phyloP scores from a whole-genome alignment of 2,888 invertebrate genomes.

The Xylota segnis region DNA sequence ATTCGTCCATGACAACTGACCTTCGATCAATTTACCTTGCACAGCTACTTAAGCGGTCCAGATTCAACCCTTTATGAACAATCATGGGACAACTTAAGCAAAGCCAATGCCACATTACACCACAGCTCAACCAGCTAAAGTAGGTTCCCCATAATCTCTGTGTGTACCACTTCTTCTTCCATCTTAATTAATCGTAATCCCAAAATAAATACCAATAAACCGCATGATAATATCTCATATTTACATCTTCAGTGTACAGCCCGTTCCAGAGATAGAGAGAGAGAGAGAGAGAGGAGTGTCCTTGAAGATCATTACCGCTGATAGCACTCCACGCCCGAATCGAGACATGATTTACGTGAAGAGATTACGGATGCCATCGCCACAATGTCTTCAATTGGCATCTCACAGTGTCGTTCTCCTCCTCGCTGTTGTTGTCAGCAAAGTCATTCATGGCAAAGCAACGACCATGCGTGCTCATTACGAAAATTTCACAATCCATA shows the following conservation, averaged over 20 bases:
- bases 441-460: constrained; percentile 31
- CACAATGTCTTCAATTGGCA: constrained; percentile 31
- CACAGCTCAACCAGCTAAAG: constrained; percentile 6
- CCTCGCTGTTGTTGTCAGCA: background rate
- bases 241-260: constrained; percentile 5
- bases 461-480: constrained; percentile 42
- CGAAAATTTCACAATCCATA: constrained; percentile 32
- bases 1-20: background rate
- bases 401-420: constrained; percentile 19
- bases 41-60: background rate
- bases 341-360: constrained; percentile 49
- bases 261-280: no score
- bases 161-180: constrained; percentile 24
- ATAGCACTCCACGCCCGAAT: constrained; percentile 1
- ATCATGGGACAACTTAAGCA: constrained; percentile 15
- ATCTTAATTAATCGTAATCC: constrained; percentile 58
- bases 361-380: constrained; percentile 34
- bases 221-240: background rate
- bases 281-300: constrained; percentile 42
- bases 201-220: constrained; percentile 40
- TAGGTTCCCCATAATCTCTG: constrained; percentile 33
- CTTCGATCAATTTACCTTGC: background rate
- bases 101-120: constrained; percentile 41
- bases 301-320: constrained; percentile 48
- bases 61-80: no score